Evolutionary conservation across 2,113 vertebrate species (phyloP).

Genomic region (Pongo abelii): DNA sequence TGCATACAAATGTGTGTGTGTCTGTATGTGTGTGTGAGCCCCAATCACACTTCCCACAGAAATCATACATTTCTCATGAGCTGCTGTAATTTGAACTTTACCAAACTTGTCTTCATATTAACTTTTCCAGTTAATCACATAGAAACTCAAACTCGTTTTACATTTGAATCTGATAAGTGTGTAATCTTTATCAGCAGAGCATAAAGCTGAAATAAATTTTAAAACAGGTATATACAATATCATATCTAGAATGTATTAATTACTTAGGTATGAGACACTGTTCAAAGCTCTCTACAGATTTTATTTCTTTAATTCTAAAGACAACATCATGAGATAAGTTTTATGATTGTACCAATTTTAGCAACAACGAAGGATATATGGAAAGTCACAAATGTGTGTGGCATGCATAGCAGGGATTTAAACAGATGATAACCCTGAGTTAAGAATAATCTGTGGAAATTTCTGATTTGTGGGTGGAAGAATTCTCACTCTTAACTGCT

Average conservation of each 20-base stretch:
- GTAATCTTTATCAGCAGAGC: not conserved
- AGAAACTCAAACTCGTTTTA: conserved; percentile 1
- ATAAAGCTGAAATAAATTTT: not conserved
- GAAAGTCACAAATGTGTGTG: not conserved
- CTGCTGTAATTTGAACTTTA: not conserved
- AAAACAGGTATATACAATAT: not conserved
- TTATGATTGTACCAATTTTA: not conserved
- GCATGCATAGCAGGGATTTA: not conserved
- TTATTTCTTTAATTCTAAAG: not conserved
- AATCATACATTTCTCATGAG: not conserved
- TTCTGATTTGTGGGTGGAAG: not conserved
- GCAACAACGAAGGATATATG: not conserved
- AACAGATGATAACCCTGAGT: not conserved
- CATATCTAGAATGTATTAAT: not conserved
- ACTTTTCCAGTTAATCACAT: not conserved
- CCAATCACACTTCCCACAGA: not conserved
- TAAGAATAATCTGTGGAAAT: not conserved
- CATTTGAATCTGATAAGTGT: conserved; percentile 3
- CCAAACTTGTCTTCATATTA: not conserved
- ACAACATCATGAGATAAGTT: not conserved
- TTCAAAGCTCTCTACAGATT: not conserved
- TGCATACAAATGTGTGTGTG: not conserved
- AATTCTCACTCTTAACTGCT: not conserved
- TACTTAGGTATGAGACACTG: not conserved
- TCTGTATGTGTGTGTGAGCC: not conserved